Base-by-base conservation (phyloP, 2,888 invertebrate species). In the Pyralis farinalis region DNA sequence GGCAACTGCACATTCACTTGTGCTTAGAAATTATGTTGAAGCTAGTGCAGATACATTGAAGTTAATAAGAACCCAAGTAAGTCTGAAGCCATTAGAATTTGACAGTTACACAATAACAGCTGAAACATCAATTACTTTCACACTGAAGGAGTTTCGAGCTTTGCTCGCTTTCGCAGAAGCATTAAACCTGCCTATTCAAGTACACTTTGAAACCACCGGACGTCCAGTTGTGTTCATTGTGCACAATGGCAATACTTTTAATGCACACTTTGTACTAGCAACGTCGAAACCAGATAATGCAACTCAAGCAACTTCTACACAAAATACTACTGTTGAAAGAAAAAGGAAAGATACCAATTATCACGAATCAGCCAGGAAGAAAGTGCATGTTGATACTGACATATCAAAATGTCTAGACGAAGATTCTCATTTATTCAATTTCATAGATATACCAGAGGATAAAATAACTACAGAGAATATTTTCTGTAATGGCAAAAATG, bases 71-170 rank as follows among this genome's bases (percentile, higher is more conserved):
- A 96, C 97, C 1, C 96, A 96, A 70, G 83, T 97, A 12, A 92
- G 90, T 40, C 78, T 97, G 21, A 93, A 92, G 49, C 85, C 92
- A 1, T 90, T 91, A 32, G 96, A 96, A 74, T 96, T 96, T 90
- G 92, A 92, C 44, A 85, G 88, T 37, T 96, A 93, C 62, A 77
- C 73, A 42, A 91, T 95, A 55, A 89, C 81, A 1, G 73, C 90
- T 38, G 93, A 94, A 55, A 92, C 94, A 0, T 90, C 91, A 12
- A 91, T 97, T 21, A 97, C 97, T 51, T 97, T 97, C 76, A 95
- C 96, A 48, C 80, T 97, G 37, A 96, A 95, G 73, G 97, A 97
- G 66, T 92, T 97, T 42, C 87, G 94, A 68, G 95, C 97, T 1
- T 90, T 96, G 9, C 76, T 97, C 12, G 82, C 91, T 12, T 96